Conservation (phyloP, 2,888 invertebrate genomes). For the Hydraecia micacea region DNA sequence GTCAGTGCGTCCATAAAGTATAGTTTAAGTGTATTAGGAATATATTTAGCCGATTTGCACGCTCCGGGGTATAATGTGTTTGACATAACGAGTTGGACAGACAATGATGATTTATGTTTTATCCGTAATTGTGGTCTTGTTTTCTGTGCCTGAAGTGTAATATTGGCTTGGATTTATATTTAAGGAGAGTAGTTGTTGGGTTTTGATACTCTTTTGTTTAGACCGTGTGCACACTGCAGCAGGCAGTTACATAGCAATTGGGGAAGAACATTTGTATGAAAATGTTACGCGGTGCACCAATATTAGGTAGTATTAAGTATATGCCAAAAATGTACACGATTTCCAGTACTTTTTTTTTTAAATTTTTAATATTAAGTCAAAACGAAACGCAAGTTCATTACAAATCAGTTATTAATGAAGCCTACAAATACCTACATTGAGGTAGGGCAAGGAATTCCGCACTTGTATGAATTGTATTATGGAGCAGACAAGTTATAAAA, state of each 20-base stretch:
- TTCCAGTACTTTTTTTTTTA: neutral
- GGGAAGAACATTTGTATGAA: too few species aligned
- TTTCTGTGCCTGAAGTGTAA: constrained; percentile 43
- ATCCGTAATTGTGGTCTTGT: constrained; percentile 57
- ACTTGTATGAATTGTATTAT: neutral
- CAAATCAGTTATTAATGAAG: neutral
- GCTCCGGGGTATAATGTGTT: constrained; percentile 71
- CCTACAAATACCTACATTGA: neutral
- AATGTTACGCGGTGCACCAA: neutral
- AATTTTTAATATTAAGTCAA: too few species aligned
- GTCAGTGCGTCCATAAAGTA: constrained; percentile 69
- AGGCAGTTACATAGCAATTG: neutral
- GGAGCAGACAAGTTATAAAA: neutral
- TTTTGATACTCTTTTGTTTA: neutral
- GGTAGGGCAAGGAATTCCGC: neutral
- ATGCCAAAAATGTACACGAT: neutral
- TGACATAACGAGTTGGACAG: constrained; percentile 66
- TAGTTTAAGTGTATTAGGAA: constrained; percentile 69
- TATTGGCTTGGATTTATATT: constrained; percentile 40
- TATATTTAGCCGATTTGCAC: constrained; percentile 79
- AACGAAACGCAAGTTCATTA: neutral
- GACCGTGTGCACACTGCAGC: too few species aligned
- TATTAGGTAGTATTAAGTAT: too few species aligned
- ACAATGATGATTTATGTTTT: constrained; percentile 68
- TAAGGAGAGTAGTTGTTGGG: neutral